Base-by-base conservation (phyloP, 2,888 invertebrate genomes). In the Rhagonycha fulva region DNA sequence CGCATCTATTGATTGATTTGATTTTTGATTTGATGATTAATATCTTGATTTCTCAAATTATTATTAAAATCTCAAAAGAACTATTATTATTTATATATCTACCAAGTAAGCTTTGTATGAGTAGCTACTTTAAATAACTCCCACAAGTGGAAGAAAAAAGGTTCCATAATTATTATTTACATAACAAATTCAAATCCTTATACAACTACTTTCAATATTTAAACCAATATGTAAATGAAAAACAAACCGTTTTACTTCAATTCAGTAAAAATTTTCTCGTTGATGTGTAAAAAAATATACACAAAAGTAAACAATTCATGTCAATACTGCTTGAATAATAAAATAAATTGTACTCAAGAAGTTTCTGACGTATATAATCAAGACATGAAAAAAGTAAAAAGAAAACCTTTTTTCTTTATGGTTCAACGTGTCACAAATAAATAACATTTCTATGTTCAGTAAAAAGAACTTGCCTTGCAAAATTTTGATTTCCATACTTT, bases 391-490 rank as follows among this genome's bases (percentile, higher is more conserved):
- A 70, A 76, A 73, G 76, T 47, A 66, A 68, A 61, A 68, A 76
- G 74, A 76, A 71, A 63, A 19, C 63, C 76, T 76, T 76, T 76
- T 76, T 76, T 76, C 74, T 76, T 76, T 76, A 76, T 71, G 76
- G 71, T 76, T 76, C 74, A 74, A 76, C 76, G 76, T 76, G 76
- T 76, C 76, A 69, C 71, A 68, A 70, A 68, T 70, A 74, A 76
- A 76, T 76, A 76, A 73, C 76, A 32, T 67, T 73, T 76, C 72
- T 66, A 69, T 60, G 70, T 72, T 76, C 73, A 26, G 68, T 28
- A 26, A 32, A 66, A 70, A 67, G 32, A 61, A 71, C 76, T 71
- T 74, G 71, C 62, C 71, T 28, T 14, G 73, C 76, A 62, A 74
- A 74, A 76, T 73, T 74, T 71, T 76, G 76, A 76, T 76, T 76